Conservation (phyloP, 2,888 invertebrate species). For the Phyllotreta striolata region DNA sequence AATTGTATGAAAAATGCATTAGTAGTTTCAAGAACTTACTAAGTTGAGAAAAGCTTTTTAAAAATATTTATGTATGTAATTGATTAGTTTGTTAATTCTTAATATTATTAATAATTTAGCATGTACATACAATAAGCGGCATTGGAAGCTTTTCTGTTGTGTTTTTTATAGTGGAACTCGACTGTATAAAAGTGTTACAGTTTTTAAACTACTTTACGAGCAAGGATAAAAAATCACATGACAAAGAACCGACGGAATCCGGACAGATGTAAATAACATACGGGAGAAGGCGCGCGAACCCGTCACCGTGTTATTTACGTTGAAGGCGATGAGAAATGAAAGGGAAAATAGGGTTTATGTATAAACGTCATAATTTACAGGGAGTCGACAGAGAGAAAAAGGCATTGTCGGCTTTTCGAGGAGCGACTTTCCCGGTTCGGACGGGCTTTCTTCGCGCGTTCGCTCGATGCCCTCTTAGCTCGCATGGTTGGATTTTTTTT, state of each 20-base stretch:
- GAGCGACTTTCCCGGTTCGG: conserved; percentile 46
- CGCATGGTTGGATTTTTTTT: conserved; percentile 18
- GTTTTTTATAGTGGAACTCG: not conserved
- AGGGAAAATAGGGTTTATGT: conserved; percentile 57
- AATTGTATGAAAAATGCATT: too few species aligned
- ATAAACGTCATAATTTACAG: conserved; percentile 55
- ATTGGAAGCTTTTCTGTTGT: too few species aligned
- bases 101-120: too few species aligned
- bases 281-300: conserved; percentile 15
- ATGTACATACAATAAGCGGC: too few species aligned
- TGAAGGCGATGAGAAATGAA: conserved; percentile 56
- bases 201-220: conserved; percentile 15
- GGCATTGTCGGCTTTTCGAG: conserved; percentile 49
- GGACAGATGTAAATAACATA: conserved; percentile 38
- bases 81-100: too few species aligned
- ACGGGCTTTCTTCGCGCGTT: conserved; percentile 45
- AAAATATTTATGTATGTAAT: too few species aligned
- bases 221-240: conserved; percentile 22
- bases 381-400: conserved; percentile 42
- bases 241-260: conserved; percentile 36
- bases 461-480: conserved; percentile 35
- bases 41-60: too few species aligned
- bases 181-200: not conserved
- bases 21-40: too few species aligned
- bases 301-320: conserved; percentile 50